Conservation (phyloP, 2,888 invertebrate genomes). For the Pristionchus exspectatus region DNA sequence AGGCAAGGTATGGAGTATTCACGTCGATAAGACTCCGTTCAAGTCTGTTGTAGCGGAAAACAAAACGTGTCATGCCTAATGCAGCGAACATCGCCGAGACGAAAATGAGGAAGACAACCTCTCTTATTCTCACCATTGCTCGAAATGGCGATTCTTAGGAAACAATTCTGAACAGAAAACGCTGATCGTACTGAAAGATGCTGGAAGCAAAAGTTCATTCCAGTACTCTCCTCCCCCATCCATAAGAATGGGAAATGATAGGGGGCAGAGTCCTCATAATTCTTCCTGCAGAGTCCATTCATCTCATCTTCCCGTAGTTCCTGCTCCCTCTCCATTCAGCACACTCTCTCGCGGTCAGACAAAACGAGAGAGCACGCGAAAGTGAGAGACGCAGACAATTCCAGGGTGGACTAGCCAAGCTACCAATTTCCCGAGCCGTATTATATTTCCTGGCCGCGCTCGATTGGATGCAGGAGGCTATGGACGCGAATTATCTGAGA, state of each 20-base stretch:
- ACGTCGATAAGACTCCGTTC: no score
- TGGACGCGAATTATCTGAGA: constrained; percentile 29
- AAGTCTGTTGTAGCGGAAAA: no score
- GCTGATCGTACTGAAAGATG: no score
- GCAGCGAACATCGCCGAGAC: no score
- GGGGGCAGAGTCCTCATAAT: not conserved
- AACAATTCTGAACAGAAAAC: no score
- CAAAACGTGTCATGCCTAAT: no score
- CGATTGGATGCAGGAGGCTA: constrained; percentile 38
- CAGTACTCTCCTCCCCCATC: not conserved
- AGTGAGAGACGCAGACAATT: not conserved
- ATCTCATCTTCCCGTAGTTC: not conserved
- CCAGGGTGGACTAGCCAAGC: not conserved
- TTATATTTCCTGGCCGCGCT: constrained; percentile 34
- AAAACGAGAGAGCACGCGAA: no score
- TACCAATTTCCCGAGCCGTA: constrained; percentile 45
- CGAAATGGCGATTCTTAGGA: no score
- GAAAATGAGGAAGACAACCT: no score
- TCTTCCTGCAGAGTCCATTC: not conserved
- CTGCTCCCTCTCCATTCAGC: not conserved
- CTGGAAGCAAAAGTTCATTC: not conserved
- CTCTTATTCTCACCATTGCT: no score
- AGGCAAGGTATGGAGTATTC: no score
- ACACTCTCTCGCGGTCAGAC: not conserved
- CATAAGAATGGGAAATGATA: constrained; percentile 18